Percentiles rank a stretch among this genome's conserved stretches.
These are phyloP conservation scores for Meteorus sp. DNA, from an alignment of 1,140 invertebrate species.

Conservation along the genomic window DNA sequence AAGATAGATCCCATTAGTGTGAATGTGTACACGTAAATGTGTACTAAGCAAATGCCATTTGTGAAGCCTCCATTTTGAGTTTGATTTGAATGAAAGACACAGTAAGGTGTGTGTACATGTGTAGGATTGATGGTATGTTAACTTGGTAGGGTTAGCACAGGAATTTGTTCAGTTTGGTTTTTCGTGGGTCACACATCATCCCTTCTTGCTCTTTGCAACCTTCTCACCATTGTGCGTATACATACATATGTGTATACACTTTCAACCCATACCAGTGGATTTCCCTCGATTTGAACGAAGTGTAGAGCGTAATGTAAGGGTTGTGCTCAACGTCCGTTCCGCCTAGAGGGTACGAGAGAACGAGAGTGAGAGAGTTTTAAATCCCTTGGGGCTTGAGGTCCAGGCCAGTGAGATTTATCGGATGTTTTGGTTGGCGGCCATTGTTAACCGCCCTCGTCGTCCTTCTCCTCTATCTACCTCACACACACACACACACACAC, in stretches of 20 bases:
- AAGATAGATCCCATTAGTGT: too few species aligned
- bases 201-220: slow-evolving; percentile 26
- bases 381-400: slow-evolving; percentile 58
- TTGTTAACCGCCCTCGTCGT: slow-evolving; percentile 50
- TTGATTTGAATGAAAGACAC: too few species aligned
- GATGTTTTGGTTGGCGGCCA: slow-evolving; percentile 61
- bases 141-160: too few species aligned
- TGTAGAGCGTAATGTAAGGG: slow-evolving; percentile 57
- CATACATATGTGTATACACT: slow-evolving; percentile 19
- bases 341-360: too few species aligned
- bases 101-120: too few species aligned
- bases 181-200: slow-evolving; percentile 49
- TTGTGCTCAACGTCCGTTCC: slow-evolving; percentile 46
- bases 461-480: slow-evolving; percentile 38
- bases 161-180: slow-evolving; percentile 50
- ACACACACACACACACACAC: too few species aligned
- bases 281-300: too few species aligned
- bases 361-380: slow-evolving; percentile 56
- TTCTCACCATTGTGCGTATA: slow-evolving; percentile 14
- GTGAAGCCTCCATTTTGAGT: too few species aligned
- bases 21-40: too few species aligned
- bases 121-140: too few species aligned
- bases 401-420: slow-evolving; percentile 60
- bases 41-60: too few species aligned
- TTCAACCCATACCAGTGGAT: too few species aligned